Base-by-base conservation (phyloP, 2,888 invertebrate genomes). In the Xylota segnis region DNA sequence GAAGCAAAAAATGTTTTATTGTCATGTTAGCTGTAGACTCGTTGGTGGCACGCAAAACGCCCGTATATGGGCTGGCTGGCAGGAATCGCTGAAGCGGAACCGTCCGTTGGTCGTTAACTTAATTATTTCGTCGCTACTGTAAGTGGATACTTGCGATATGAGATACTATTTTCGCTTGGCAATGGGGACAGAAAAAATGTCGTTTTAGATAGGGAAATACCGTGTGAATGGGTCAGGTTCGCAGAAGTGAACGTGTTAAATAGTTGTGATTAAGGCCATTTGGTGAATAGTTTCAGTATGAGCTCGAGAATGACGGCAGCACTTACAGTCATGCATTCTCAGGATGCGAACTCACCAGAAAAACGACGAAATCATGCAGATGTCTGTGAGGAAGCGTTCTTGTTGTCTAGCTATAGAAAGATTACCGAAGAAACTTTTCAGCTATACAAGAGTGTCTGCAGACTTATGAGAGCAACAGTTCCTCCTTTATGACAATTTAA, bases 21-120 rank as follows among this genome's bases (percentile, higher is more conserved):
- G 29, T 59, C 18, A 14, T 56, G 32, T 32, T 29, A 37, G 14
- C 10, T 43, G 18, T n/a, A 34, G 9, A 16, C 9, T 4, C 32
- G 56, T 50, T 68, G 77, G 61, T 70, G 9, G 70, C 77, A 78
- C 77, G 77, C 77, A 68, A 50, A 29, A 18, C n/a, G 4, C 27
- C 59, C 27, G 16, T n/a, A 6, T 61, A n/a, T 16, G 47, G 3
- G 5, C 7, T 29, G 63, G 16, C 16, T 14, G 16, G 14, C 52
- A 12, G 23, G 16, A 74, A 29, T 58, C 16, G 6, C 32, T 59
- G 50, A 71, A 63, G 78, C 56, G 78, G 10, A 78, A 61, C 68
- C 40, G 16, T 32, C 37, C 10, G 78, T 2, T 37, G 59, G 63
- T 71, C 47, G 78, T 78, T 65, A 78, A 71, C 34, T 71, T 65